These are phyloP conservation scores for Bryconaethiops microstoma DNA, from an alignment of 2,797 vertebrate genomes.

Conservation along the genomic window DNA sequence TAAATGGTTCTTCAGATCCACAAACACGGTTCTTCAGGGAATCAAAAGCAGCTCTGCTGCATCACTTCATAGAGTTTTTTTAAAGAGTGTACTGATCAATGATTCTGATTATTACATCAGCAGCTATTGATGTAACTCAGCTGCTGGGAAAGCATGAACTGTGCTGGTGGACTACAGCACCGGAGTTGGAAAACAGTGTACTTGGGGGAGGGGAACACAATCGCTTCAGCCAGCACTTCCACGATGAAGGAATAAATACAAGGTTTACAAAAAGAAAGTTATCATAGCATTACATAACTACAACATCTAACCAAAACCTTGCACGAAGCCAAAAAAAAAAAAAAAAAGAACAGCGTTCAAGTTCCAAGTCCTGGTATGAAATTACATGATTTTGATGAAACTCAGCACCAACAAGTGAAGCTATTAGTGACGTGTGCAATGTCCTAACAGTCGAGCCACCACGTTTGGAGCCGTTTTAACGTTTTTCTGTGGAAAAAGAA, in stretches of 20 bases:
- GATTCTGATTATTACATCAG: background rate
- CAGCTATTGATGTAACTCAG: background rate
- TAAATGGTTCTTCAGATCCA: no score
- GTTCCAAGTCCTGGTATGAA: conserved; percentile 5
- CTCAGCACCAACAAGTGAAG: conserved; percentile 21
- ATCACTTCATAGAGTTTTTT: no score
- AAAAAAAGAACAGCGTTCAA: background rate
- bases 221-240: background rate
- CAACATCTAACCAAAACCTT: background rate
- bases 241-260: conserved; percentile 39
- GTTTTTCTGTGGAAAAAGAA: background rate
- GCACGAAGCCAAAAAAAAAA: no score
- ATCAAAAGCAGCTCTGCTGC: no score
- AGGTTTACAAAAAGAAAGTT: background rate
- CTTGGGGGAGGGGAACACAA: background rate
- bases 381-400: background rate
- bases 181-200: background rate
- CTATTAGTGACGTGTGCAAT: background rate
- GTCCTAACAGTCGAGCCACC: background rate
- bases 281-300: background rate
- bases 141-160: background rate
- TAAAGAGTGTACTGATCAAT: background rate
- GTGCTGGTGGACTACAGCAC: background rate
- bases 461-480: background rate
- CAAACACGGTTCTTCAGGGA: no score